phyloP scores from a whole-genome alignment of 1,140 invertebrate species.

The Pseudoatta argentina region DNA sequence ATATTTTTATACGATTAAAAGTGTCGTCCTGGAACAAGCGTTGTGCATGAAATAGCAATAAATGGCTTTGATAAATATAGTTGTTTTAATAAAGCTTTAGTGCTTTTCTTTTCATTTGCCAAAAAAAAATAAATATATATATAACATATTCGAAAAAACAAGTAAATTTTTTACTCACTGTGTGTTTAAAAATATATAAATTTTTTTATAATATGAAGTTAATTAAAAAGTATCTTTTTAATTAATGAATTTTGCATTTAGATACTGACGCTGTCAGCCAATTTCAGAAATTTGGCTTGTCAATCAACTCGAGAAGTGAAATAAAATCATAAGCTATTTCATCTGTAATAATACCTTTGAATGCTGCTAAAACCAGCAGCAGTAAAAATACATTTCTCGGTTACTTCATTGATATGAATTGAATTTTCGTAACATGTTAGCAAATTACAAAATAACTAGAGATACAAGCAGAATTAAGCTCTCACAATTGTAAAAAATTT shows the following conservation, averaged over 20 bases:
- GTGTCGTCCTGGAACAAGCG: background rate
- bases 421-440: constrained; percentile 23
- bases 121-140: background rate
- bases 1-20: constrained; percentile 48
- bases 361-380: background rate
- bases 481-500: constrained; percentile 14
- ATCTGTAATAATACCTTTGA: background rate
- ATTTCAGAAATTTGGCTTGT: background rate
- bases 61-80: constrained; percentile 15
- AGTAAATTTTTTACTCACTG: background rate
- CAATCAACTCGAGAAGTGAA: background rate
- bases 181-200: background rate
- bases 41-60: constrained; percentile 14
- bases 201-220: background rate
- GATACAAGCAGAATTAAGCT: constrained; percentile 14
- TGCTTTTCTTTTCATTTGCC: background rate
- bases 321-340: constrained; percentile 25
- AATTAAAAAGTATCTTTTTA: background rate
- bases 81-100: constrained; percentile 24
- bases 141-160: background rate
- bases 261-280: background rate
- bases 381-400: constrained; percentile 15
- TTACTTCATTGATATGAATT: constrained; percentile 17
- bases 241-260: background rate
- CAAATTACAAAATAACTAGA: constrained; percentile 26